A percentile compares a stretch with the other conserved stretches of the same genome.
Conservation (phyloP, 2,797 vertebrate genomes). For the Rhinella marina region DNA sequence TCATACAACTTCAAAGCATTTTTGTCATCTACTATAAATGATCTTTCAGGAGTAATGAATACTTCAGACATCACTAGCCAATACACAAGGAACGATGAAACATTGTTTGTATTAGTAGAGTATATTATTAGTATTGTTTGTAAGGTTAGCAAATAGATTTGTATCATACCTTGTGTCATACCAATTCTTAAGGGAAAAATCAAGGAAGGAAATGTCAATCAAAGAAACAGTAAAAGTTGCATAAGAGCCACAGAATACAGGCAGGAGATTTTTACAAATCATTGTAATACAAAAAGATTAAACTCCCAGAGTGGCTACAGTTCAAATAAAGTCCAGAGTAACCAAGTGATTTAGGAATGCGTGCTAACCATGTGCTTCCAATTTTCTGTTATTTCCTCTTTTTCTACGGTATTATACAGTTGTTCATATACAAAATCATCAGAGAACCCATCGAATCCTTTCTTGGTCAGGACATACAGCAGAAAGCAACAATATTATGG, state of each 20-base stretch:
- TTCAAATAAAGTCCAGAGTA: slow-evolving; percentile 44
- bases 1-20: slow-evolving; percentile 48
- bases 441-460: neutral
- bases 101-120: neutral
- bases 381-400: slow-evolving; percentile 39
- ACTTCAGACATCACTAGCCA: slow-evolving; percentile 1
- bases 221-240: neutral
- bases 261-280: slow-evolving; percentile 31
- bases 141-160: slow-evolving; percentile 12
- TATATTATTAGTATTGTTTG: no score
- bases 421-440: slow-evolving; percentile 29
- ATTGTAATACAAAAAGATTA: slow-evolving; percentile 27
- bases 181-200: slow-evolving; percentile 1
- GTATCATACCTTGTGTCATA: neutral
- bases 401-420: slow-evolving; percentile 19
- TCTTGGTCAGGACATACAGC: slow-evolving; percentile 27
- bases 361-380: slow-evolving; percentile 27
- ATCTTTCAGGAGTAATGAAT: neutral
- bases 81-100: neutral
- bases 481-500: neutral
- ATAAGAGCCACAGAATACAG: slow-evolving; percentile 3
- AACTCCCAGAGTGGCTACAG: slow-evolving; percentile 25
- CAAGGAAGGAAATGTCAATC: slow-evolving; percentile 12
- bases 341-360: slow-evolving; percentile 31
- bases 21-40: slow-evolving; percentile 29